Evolutionary conservation across 2,888 invertebrate genomes (phyloP), one percentile per base, ranked within the genome.

Genomic region (Barypeithes pellucidus): DNA sequence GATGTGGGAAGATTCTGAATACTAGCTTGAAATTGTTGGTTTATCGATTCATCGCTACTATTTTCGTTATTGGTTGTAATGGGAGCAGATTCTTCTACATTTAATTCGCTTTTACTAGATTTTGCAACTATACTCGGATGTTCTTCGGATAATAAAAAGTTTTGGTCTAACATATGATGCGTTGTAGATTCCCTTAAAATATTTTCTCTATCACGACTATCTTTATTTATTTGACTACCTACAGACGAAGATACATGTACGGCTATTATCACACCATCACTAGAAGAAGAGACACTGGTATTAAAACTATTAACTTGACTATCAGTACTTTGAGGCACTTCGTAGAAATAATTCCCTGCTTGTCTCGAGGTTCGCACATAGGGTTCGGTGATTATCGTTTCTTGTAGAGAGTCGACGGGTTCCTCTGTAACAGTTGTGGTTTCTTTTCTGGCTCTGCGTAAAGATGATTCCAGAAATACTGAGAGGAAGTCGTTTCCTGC

Each of bases 61-160:
- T 52, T 39, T 18, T 85, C 60, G 22, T 62, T 69, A 22, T 16
- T 41, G 54, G 85, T 86, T 45, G 89, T 89, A 66, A 88, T 87
- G 3, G 90, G 90, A 62, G 88, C 88, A 2, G 85, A 85, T 82
- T 90, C 90, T 79, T 90, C 90, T 3, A 90, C 88, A 65, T 87
- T 88, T 75, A 90, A 88, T 72, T 89, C 89, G 79, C 88, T 89
- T 79, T 89, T 88, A 77, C 89, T 90, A 0, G 88, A 88, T 69
- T 89, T 88, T 39, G 89, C 88, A 36, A 87, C 84, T 65, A 88
- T 84, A 73, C 86, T 88, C n/a, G 85, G 87, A 43, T 86, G 83
- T 63, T 88, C 86, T 77, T 88, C 72, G 9, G 68, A 65, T 24
- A 65, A 43, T 14, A 81, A 73, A 52, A 77, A 75, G 45, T 74